These are phyloP conservation scores for Otocyon megalotis DNA, from an alignment of 2,113 vertebrate genomes.

Conservation along the genomic window DNA sequence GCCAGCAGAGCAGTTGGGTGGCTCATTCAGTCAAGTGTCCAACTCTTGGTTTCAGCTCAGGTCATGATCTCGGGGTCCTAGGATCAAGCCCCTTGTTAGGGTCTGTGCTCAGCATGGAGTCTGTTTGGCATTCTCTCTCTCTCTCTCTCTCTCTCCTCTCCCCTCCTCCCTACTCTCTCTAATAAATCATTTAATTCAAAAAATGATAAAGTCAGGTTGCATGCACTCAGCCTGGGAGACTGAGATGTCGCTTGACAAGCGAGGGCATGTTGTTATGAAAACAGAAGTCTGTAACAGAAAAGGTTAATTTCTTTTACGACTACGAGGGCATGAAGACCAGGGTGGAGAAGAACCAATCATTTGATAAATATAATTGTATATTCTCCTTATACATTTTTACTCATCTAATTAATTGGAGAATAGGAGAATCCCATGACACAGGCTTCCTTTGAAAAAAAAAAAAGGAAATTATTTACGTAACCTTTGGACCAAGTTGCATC, in stretches of 20 bases:
- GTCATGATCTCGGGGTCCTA: background rate
- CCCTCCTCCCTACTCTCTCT: background rate
- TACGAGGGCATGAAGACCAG: no score
- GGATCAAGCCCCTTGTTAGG: background rate
- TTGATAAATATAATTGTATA: background rate
- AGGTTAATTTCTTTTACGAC: background rate
- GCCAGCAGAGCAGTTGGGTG: background rate
- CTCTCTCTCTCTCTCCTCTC: background rate
- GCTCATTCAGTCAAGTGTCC: background rate
- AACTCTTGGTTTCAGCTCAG: background rate
- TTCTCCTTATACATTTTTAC: background rate
- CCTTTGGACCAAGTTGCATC: no score
- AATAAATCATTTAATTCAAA: background rate
- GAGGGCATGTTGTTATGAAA: background rate
- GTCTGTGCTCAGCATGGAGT: background rate
- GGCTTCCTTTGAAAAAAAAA: background rate
- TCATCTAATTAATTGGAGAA: background rate
- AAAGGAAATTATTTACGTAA: background rate
- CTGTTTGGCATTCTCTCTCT: background rate
- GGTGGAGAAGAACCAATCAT: background rate
- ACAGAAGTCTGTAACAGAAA: background rate
- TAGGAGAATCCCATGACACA: background rate
- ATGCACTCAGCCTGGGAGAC: fast-evolving
- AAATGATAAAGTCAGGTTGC: background rate
- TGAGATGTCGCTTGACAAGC: fast-evolving